Conservation (phyloP, 2,888 invertebrate species). For the Drosophila borborema region DNA sequence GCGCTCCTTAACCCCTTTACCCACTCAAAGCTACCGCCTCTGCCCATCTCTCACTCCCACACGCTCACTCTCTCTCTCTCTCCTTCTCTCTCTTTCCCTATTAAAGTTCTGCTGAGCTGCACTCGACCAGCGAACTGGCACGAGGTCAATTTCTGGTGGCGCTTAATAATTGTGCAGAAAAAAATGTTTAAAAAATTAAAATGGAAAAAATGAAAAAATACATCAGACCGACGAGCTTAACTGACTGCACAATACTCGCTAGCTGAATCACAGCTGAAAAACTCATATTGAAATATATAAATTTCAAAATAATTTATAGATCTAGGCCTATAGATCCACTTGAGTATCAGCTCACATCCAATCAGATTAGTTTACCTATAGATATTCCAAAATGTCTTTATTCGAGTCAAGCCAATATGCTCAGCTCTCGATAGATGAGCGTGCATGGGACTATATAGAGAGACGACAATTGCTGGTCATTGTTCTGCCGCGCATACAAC, state of each 20-base stretch:
- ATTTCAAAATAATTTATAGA: neutral
- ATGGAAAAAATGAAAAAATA: conserved; percentile 11
- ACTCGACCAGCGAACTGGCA: conserved; percentile 42
- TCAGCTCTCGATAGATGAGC: neutral
- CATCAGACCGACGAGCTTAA: neutral
- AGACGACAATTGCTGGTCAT: conserved; percentile 43
- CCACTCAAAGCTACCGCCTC: neutral
- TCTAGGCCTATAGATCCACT: neutral
- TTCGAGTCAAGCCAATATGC: neutral
- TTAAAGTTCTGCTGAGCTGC: conserved; percentile 37
- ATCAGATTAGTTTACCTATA: too few species aligned
- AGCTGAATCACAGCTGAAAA: neutral
- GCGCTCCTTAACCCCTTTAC: neutral
- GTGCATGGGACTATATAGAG: neutral
- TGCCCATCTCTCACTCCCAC: neutral
- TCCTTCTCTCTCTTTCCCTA: neutral
- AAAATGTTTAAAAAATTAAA: neutral
- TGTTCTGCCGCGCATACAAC: conserved; percentile 25
- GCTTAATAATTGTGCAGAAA: conserved; percentile 62
- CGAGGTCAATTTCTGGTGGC: conserved; percentile 74
- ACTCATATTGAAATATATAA: too few species aligned
- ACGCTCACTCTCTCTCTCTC: neutral
- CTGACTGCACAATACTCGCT: neutral
- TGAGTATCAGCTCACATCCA: too few species aligned
- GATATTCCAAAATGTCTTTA: too few species aligned